Evolutionary conservation across 2,797 vertebrate genomes (phyloP), one percentile per base, ranked within the genome.

Genomic region (Semotilus atromaculatus): DNA sequence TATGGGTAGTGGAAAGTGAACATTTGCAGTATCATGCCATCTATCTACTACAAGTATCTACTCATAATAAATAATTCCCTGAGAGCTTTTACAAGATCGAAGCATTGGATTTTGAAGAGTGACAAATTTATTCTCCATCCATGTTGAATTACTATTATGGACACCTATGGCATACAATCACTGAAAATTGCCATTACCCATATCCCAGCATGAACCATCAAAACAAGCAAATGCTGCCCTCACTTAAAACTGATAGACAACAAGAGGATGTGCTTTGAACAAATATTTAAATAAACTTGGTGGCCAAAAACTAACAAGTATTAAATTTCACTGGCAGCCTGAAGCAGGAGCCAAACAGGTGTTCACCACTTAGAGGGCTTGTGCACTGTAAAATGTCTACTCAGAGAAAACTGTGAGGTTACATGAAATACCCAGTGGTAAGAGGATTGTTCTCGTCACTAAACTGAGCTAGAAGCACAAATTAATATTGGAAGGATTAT

Each of bases 281-380:
- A 38, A 29, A 64, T 78, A 62, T 78, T 78, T 38, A n/a, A 18
- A 60, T 29, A 77, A 55, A 43, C 14, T 62, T 43, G 16, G 8
- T 29, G 55, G 75, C 23, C 55, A 76, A 76, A 77, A 77, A 43
- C n/a, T 26, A 43, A 62, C 8, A 77, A 62, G 23, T 29, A 62
- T 43, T 36, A 8, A 45, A 7, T 78, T 64, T 78, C n/a, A 62
- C 58, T 31, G 58, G 36, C n/a, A 62, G 55, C 16, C 38, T 78
- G 38, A 78, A 78, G n/a, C 75, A 29, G 38, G n/a, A 43, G 16
- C 75, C 38, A 78, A 78, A 78, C 36, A 78, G 55, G 36, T 78
- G 38, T 43, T 43, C n/a, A 62, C 55, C n/a, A 43, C 16, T 62
- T 77, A 29, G 23, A 77, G 55, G 8, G 2, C 75, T 77, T 29